These are phyloP conservation scores for Ctenicera cuprea DNA, from an alignment of 2,888 invertebrate species.

Conservation along the genomic window DNA sequence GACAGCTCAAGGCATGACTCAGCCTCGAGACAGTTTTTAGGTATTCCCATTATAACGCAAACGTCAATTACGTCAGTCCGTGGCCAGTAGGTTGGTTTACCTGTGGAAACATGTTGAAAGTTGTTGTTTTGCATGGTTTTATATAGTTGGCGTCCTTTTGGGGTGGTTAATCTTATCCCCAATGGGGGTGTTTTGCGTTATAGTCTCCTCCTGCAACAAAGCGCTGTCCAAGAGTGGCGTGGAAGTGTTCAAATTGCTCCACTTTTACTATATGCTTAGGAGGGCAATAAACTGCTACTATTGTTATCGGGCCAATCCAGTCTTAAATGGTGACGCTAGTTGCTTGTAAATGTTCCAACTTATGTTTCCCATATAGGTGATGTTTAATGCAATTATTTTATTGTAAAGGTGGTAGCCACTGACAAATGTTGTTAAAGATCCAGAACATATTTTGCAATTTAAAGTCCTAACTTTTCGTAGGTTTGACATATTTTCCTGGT, in stretches of 20 bases:
- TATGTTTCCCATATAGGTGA: neutral
- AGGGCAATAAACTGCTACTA: neutral
- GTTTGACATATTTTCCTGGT: too few species aligned
- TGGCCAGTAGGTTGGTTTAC: neutral
- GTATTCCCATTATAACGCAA: neutral
- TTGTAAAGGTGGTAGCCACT: too few species aligned
- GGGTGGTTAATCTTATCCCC: conserved; percentile 4
- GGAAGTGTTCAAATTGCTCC: neutral
- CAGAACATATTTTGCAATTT: too few species aligned
- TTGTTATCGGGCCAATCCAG: conserved; percentile 7
- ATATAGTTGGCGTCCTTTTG: conserved; percentile 4
- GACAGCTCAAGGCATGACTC: conserved; percentile 2
- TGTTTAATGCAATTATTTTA: neutral
- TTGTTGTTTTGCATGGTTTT: conserved; percentile 7
- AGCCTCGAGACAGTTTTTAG: neutral
- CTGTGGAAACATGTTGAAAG: neutral
- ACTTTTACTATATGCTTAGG: conserved; percentile 4
- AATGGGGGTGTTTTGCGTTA: conserved; percentile 1
- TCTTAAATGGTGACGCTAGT: conserved; percentile 9
- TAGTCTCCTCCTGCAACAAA: conserved; percentile 2
- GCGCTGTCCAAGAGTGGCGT: neutral
- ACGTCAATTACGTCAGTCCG: neutral
- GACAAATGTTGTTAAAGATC: too few species aligned
- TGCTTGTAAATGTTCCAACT: neutral
- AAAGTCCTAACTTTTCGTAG: too few species aligned